Base-by-base conservation (phyloP, 2,888 invertebrate species). In the Colletes collaris region DNA sequence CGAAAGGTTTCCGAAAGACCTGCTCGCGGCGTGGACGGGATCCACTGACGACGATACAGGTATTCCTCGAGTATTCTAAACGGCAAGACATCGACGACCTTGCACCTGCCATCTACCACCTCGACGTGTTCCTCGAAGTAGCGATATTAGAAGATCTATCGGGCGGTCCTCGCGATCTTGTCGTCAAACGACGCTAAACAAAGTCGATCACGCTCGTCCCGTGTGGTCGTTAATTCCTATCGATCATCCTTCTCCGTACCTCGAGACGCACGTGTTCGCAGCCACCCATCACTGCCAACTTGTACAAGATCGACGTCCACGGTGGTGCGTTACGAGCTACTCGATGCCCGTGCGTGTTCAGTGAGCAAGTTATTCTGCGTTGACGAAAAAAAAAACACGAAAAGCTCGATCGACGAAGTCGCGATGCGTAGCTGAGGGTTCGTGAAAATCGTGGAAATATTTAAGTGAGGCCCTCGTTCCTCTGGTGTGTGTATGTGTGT, bases 21-120 rank as follows among this genome's bases (percentile, higher is more conserved):
- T 10, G 11, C 56, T 56, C 35, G 13, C 6, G 3, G 27, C 27
- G 27, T 27, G 27, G 27, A 27, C 27, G 27, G 58, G 8, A 40
- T 35, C 56, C 13, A n/a, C 58, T 40, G n/a, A n/a, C 37, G 10
- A 62, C 46, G 62, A 40, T 19, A n/a, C 62, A 35, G 10, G 35
- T 27, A 50, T n/a, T 35, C 49, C n/a, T 46, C 35, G 49, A n/a
- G 35, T 50, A 5, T 50, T 10, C 35, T 35, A 49, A 27, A 5
- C 46, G 4, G 35, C 49, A 10, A 49, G 10, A 58, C 50, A 52
- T 58, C 44, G 64, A 35, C 64, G 63, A 35, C 56, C 64, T 73
- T 59, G 60, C 68, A 73, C 68, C 77, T 77, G 77, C 73, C 64
- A 62, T 10, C 46, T 44, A n/a, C 49, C 44, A 63, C 44, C 60